Base-by-base conservation (phyloP, 2,888 invertebrate species). In the Cotesia congregata region DNA sequence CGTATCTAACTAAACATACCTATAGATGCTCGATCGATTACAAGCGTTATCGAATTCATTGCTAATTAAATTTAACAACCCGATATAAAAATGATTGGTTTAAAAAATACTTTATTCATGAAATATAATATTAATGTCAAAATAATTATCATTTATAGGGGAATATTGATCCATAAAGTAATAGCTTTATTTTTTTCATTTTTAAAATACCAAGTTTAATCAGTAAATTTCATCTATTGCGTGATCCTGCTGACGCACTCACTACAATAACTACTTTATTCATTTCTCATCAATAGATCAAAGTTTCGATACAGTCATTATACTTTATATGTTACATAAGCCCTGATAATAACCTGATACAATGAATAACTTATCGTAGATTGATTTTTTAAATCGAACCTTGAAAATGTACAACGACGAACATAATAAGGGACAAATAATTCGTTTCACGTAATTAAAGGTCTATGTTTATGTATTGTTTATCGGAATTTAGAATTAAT, bases 231-330 rank as follows among this genome's bases (percentile, higher is more conserved):
- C 7, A 50, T 50, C 50, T 50, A 50, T 50, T 9, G 50, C 50
- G 50, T 50, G 50, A 50, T 50, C 12, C 50, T 50, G 50, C 9
- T 50, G 50, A 50, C 20, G 62, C 62, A 17, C 15, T 60, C n/a
- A 20, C 20, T 7, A 7, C 17, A 17, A 62, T 12, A 62, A 17
- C 15, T 20, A 62, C 62, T 17, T 62, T n/a, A 62, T 62, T 62
- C 62, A 38, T 20, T 20, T 67, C 39, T 72, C 71, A 62, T 72
- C 71, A 72, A 62, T 62, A 72, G 62, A 62, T 72, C 39, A 72
- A 62, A 72, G 40, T 30, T 59, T 72, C 62, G 71, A 61, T 62
- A 60, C 39, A 39, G 38, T 30, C 17, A 72, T 72, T 62, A 39
- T 62, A 15, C 5, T n/a, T 39, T 40, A 30, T 30, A 30, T 30